Evolutionary conservation across 2,797 vertebrate species (phyloP), one percentile per base, ranked within the genome.

Genomic region (Amblyopsis hoosieri): DNA sequence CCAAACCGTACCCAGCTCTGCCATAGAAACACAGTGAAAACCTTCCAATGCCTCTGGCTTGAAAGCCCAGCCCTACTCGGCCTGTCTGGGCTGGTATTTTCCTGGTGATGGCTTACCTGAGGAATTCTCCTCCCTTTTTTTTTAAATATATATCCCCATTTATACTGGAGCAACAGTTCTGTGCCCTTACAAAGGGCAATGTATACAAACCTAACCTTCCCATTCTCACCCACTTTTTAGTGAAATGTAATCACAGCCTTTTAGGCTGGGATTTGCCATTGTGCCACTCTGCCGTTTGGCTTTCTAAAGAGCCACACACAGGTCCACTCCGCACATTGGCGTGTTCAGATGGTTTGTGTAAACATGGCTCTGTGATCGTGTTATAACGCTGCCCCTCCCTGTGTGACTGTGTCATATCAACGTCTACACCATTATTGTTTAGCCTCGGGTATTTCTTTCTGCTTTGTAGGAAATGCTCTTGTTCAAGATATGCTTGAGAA

Each of bases 51-150:
- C 85, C 88, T 87, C 86, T 89, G 87, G 85, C 78, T 85, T 74
- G 58, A 85, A 84, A 85, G 88, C 81, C 90, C 90, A 89, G 90
- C 91, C 89, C 89, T 83, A 73, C 72, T 76, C 58, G 90, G 81
- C 97, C 8, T 97, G 97, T 94, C 51, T 79, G 86, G 93, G 91
- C 97, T 90, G 91, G 95, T 92, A 13, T 66, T 55, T 1, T 12
- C 72, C 80, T 80, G 87, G 87, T 94, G 93, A 95, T 92, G 91
- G 90, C 92, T 91, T 93, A 85, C 85, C 84, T 92, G 83, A 93
- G 94, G 95, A 96, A 96, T 97, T 94, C 90, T 93, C 92, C 92
- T 94, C 80, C 85, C 91, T 90, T 94, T 87, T 92, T 45, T n/a
- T n/a, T n/a, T n/a, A 17, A 17, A 8, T 7, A 42, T 49, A 85